phyloP scores from a whole-genome alignment of 1,140 invertebrate genomes.

The Ceratina australensis region DNA sequence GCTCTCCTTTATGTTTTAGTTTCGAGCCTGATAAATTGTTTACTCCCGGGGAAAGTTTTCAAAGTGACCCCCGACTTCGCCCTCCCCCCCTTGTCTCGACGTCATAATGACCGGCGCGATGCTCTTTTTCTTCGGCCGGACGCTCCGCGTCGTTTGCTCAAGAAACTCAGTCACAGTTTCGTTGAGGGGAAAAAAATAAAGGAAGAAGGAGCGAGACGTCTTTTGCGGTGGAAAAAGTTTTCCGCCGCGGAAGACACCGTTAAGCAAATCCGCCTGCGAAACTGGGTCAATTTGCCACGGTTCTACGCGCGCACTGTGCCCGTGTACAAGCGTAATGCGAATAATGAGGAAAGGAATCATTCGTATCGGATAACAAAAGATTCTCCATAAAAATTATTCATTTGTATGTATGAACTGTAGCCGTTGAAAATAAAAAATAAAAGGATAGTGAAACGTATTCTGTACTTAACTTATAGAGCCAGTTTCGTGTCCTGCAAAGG shows the following conservation, averaged over 20 bases:
- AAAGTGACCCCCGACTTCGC: background rate
- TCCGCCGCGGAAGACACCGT: background rate
- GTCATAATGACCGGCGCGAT: slow-evolving; percentile 15
- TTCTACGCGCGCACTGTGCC: background rate
- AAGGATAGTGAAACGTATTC: too few relatives aligned
- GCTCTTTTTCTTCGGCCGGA: slow-evolving; percentile 9
- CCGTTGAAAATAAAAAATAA: too few relatives aligned
- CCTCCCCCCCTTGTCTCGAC: slow-evolving; percentile 1
- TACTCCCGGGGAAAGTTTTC: slow-evolving; percentile 16
- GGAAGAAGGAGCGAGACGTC: background rate
- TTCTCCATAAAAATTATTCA: too few relatives aligned
- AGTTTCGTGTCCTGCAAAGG: too few relatives aligned
- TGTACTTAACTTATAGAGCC: too few relatives aligned
- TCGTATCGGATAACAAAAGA: too few relatives aligned
- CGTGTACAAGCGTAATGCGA: too few relatives aligned
- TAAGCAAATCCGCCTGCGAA: background rate
- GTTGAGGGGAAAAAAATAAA: background rate
- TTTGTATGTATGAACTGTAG: too few relatives aligned
- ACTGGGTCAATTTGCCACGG: background rate
- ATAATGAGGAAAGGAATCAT: too few relatives aligned
- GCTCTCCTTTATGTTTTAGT: slow-evolving; percentile 21
- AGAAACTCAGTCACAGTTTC: slow-evolving; percentile 3
- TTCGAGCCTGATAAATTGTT: slow-evolving; percentile 34
- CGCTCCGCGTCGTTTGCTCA: background rate
- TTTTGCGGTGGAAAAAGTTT: background rate